A percentile compares a stretch with the other conserved stretches of the same genome.
phyloP scores from a whole-genome alignment of 2,797 vertebrate species.

The Tympanoctomys barrerae region DNA sequence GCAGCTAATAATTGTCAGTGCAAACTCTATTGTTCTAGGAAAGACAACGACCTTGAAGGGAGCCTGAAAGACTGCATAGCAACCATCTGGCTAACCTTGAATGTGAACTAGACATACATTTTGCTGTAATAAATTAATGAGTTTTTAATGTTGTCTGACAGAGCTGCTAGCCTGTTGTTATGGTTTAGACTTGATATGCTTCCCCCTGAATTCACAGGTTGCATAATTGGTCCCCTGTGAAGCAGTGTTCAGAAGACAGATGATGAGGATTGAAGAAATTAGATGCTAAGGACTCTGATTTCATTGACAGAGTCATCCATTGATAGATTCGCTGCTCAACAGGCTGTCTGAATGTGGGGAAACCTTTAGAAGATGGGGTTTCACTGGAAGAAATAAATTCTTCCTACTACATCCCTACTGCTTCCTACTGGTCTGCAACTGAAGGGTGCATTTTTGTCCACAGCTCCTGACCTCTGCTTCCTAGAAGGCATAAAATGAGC shows the following conservation, averaged over 20 bases:
- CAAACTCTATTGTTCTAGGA: not conserved
- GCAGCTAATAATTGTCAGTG: not conserved
- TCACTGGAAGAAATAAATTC: not conserved
- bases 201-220: not conserved
- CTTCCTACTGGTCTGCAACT: too few species aligned
- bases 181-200: not conserved
- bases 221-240: not conserved
- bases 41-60: not conserved
- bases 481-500: not conserved
- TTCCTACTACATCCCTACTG: too few species aligned
- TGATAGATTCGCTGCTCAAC: not conserved
- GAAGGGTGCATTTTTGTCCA: not conserved
- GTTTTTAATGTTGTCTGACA: not conserved
- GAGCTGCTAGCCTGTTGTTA: not conserved
- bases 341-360: too few species aligned
- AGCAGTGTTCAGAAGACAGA: not conserved
- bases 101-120: not conserved
- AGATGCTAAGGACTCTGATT: not conserved
- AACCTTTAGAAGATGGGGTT: not conserved
- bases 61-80: not conserved
- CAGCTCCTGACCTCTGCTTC: not conserved
- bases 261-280: not conserved
- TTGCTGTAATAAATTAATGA: not conserved
- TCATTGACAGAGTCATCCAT: not conserved
- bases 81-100: not conserved